These are phyloP conservation scores for Tachystola acroxantha DNA, from an alignment of 2,888 invertebrate genomes.

Conservation along the genomic window DNA sequence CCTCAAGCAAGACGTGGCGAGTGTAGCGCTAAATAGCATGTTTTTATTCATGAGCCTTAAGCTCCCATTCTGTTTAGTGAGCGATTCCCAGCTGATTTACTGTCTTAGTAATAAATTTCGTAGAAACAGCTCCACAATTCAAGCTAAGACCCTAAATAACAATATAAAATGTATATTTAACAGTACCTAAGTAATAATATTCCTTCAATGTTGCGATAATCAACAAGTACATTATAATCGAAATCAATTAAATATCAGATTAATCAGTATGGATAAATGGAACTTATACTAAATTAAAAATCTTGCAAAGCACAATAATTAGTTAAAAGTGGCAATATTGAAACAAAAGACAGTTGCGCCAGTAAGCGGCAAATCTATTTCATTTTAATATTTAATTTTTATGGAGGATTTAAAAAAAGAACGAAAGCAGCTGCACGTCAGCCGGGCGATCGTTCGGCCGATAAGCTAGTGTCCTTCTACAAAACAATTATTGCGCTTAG, in stretches of 20 bases:
- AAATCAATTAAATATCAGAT: too few relatives aligned
- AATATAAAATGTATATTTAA: slow-evolving; percentile 15
- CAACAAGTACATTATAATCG: too few relatives aligned
- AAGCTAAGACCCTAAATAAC: slow-evolving; percentile 26
- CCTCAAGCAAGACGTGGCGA: slow-evolving; percentile 49
- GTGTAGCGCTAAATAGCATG: slow-evolving; percentile 74
- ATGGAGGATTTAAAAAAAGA: slow-evolving; percentile 41
- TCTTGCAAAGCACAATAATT: neutral
- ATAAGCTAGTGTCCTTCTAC: slow-evolving; percentile 67
- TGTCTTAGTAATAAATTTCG: slow-evolving; percentile 67
- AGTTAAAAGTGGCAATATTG: neutral
- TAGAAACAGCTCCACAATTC: slow-evolving; percentile 53
- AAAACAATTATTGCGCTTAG: slow-evolving; percentile 66
- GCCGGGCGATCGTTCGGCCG: slow-evolving; percentile 46
- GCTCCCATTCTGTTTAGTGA: slow-evolving; percentile 72
- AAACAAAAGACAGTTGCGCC: neutral
- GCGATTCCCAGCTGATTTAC: slow-evolving; percentile 71
- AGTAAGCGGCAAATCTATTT: slow-evolving; percentile 22
- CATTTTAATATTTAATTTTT: slow-evolving; percentile 30
- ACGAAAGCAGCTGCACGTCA: slow-evolving; percentile 62
- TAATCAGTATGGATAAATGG: too few relatives aligned
- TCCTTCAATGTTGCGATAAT: too few relatives aligned
- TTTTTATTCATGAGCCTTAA: slow-evolving; percentile 74
- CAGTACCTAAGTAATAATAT: neutral
- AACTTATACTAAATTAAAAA: too few relatives aligned